Percentiles rank a stretch among this genome's conserved stretches.
Evolutionary conservation across 2,888 invertebrate genomes (phyloP).

Genomic region (Tethea ocularis): DNA sequence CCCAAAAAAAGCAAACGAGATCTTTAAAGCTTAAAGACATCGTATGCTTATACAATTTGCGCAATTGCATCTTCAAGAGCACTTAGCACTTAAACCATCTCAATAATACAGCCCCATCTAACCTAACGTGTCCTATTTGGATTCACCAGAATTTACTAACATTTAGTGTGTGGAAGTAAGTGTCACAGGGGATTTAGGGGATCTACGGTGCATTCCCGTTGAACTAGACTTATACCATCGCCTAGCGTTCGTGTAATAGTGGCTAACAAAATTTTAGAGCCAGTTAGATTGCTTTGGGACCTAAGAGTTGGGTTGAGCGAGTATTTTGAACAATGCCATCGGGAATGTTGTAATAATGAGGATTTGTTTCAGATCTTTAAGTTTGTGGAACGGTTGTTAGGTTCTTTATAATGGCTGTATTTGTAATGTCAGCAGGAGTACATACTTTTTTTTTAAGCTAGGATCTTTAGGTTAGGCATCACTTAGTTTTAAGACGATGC

Average conservation of each 20-base stretch:
- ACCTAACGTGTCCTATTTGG: neutral
- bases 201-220: conserved; percentile 10
- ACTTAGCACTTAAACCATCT: conserved; percentile 8
- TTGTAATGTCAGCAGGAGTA: neutral
- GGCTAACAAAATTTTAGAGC: conserved; percentile 36
- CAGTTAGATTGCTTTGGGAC: conserved; percentile 36
- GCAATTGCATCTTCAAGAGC: neutral
- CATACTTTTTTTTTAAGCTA: neutral
- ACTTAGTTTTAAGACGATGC: too few relatives aligned
- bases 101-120: conserved; percentile 8
- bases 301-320: conserved; percentile 18
- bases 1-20: neutral
- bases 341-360: conserved; percentile 18
- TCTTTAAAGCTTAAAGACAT: neutral
- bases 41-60: neutral
- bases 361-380: conserved; percentile 9
- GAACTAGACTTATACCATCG: conserved; percentile 18
- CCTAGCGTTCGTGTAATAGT: conserved; percentile 13
- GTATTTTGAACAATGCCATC: conserved; percentile 25
- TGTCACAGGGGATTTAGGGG: conserved; percentile 14
- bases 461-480: too few relatives aligned
- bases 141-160: conserved; percentile 14
- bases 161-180: conserved; percentile 16
- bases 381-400: neutral
- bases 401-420: too few relatives aligned